Base-by-base conservation (phyloP, 2,888 invertebrate species). In the Dryocosmus kuriphilus region DNA sequence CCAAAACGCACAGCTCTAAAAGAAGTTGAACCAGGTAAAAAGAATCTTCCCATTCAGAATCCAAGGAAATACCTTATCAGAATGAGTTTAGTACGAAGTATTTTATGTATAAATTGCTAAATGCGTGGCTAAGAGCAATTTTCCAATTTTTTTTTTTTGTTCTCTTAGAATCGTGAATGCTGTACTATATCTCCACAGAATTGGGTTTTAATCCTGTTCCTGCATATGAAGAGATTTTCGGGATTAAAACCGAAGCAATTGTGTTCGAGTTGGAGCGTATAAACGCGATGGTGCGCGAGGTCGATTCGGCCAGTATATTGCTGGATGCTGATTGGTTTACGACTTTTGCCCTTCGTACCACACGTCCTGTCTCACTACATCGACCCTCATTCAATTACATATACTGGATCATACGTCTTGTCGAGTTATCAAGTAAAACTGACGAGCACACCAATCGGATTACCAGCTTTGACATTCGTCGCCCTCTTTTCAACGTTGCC, bases 261-360 rank as follows among this genome's bases (percentile, higher is more conserved):
- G 81, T 77, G 71, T 73, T 83, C 77, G 76, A 76, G 77, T 73
- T 67, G 27, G 57, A 78, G 62, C 41, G 6, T 76, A 27, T 60
- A 67, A 41, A 74, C 57, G 76, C 79, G 84, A 83, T 84, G 81
- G 83, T 81, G 57, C 35, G 65, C n/a, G 60, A 75, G 75, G 65
- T 79, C 67, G 76, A 67, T 67, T 46, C 7, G 38, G 75, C 75
- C 65, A 75, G 71, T 77, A 60, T 79, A 80, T 81, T 80, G 79
- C 75, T 62, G 75, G 81, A 84, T 80, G 79, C 82, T 83, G 84
- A 86, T 87, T 86, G 81, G 80, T 83, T 85, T 83, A 84, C 80
- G 71, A 77, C 41, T 67, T 78, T 81, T 82, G 55, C 76, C 73
- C 76, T 74, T 74, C 74, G 74, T 74, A 74, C 32, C 74, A 41